These are phyloP conservation scores for Ernsta delagoae DNA, from an alignment of 2,888 invertebrate species.

Conservation along the genomic window DNA sequence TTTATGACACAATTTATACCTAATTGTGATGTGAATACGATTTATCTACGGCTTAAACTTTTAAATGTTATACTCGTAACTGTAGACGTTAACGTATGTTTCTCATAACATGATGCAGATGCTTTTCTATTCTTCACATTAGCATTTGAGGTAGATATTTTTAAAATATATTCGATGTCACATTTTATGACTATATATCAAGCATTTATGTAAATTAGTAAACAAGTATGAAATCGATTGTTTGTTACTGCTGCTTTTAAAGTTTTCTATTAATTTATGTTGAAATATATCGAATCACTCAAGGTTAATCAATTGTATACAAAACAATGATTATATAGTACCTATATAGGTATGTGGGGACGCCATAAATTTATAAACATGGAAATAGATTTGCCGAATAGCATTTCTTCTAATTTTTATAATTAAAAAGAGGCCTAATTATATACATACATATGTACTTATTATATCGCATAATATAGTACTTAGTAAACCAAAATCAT, in stretches of 20 bases:
- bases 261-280: background rate
- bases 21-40: background rate
- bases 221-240: constrained; percentile 3
- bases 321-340: no score
- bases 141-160: constrained; percentile 51
- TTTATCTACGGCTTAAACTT: background rate
- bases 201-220: constrained; percentile 27
- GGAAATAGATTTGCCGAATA: no score
- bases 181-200: constrained; percentile 30
- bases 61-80: background rate
- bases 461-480: no score
- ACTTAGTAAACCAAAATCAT: no score
- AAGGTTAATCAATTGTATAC: no score
- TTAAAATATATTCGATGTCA: constrained; percentile 38
- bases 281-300: no score
- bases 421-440: no score
- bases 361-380: no score
- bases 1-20: no score
- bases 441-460: background rate
- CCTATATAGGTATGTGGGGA: no score
- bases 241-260: constrained; percentile 11
- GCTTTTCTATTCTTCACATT: constrained; percentile 48
- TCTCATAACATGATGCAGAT: constrained; percentile 28
- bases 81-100: background rate
- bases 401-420: no score